A percentile compares a stretch with the other conserved stretches of the same genome.
These are phyloP conservation scores for Erpobdella octoculata DNA, from an alignment of 2,888 invertebrate species.

Conservation along the genomic window DNA sequence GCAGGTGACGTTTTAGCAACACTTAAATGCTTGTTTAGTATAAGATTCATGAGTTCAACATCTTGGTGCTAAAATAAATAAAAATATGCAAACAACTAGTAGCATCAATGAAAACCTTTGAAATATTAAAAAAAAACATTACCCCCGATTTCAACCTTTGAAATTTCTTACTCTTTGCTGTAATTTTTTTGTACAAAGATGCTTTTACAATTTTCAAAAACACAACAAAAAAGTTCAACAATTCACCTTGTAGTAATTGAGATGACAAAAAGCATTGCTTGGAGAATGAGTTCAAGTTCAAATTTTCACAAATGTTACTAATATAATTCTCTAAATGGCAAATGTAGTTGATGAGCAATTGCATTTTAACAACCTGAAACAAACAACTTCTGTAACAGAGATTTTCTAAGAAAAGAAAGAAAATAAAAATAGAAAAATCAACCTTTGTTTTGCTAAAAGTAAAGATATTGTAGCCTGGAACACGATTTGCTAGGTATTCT, in stretches of 20 bases:
- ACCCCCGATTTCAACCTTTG: no score
- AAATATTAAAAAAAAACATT: no score
- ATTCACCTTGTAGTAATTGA: not conserved
- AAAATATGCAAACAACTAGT: no score
- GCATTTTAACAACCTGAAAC: constrained; percentile 47
- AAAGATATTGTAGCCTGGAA: constrained; percentile 43
- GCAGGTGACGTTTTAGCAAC: no score
- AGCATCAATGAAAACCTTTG: no score
- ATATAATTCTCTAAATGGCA: constrained; percentile 46
- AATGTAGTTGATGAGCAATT: constrained; percentile 47
- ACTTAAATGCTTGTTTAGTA: no score
- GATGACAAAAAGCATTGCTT: constrained; percentile 6
- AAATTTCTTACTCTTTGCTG: no score
- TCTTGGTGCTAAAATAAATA: no score
- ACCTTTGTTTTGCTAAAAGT: constrained; percentile 46
- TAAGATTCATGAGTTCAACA: no score
- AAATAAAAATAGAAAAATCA: not conserved
- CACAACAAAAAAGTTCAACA: not conserved
- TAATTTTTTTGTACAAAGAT: no score
- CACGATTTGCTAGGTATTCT: constrained; percentile 42
- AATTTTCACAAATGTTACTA: constrained; percentile 33
- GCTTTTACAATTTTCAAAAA: no score
- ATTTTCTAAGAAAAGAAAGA: not conserved
- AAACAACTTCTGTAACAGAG: not conserved
- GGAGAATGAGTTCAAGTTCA: not conserved